These are phyloP conservation scores for Loris lydekkerianus DNA, from an alignment of 2,797 vertebrate genomes.

Conservation along the genomic window DNA sequence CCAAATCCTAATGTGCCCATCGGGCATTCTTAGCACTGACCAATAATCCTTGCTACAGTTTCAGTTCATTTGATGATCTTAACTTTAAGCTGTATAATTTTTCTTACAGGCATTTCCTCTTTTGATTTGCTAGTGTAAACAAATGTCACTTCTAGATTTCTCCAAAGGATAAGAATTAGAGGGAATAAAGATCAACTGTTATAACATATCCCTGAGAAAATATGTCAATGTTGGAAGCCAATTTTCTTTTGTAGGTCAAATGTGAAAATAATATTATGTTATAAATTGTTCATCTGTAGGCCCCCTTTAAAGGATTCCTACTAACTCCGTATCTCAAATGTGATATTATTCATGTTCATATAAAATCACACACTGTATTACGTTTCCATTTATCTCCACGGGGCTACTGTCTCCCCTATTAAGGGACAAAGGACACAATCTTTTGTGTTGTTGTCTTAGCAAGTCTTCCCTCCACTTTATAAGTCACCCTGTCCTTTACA, in stretches of 20 bases:
- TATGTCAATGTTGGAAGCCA: conserved; percentile 30
- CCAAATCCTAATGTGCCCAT: neutral
- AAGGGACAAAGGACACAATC: conserved; percentile 69
- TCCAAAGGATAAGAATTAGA: conserved; percentile 43
- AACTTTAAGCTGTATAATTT: conserved; percentile 13
- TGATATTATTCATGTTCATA: conserved; percentile 1
- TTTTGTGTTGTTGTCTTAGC: conserved; percentile 81
- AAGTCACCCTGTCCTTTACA: conserved; percentile 77
- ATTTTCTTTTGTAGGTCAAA: conserved; percentile 45
- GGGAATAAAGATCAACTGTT: conserved; percentile 40
- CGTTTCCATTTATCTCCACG: conserved; percentile 63
- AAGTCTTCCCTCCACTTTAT: conserved; percentile 79
- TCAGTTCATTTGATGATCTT: neutral
- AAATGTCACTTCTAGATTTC: conserved; percentile 60
- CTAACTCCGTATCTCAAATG: conserved; percentile 14
- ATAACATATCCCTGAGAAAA: neutral
- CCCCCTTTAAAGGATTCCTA: conserved; percentile 33
- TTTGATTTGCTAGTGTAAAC: conserved; percentile 59
- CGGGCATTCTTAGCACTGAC: conserved; percentile 24
- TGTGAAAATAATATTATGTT: conserved; percentile 4
- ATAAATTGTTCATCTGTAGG: conserved; percentile 14
- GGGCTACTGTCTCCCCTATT: conserved; percentile 45
- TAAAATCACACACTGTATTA: neutral
- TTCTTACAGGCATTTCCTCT: conserved; percentile 37
- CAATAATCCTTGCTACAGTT: neutral